Conservation (phyloP, 2,113 vertebrate species). For the Australoheros scitulus region DNA sequence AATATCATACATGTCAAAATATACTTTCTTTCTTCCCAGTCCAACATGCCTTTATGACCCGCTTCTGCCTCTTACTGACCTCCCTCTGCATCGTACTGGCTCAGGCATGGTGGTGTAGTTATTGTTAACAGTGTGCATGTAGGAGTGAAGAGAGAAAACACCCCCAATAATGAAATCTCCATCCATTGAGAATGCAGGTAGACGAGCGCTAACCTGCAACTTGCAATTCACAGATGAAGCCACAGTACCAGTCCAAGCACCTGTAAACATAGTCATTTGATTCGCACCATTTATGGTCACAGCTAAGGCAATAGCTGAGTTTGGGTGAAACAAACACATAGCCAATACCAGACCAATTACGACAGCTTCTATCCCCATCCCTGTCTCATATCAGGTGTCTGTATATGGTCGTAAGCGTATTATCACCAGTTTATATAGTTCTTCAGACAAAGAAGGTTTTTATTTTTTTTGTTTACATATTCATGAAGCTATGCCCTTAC, state of each 20-base stretch:
- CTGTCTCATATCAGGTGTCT: background rate
- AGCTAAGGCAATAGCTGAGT: background rate
- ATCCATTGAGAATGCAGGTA: conserved; percentile 59
- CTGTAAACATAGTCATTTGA: background rate
- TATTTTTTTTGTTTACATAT: too few species aligned
- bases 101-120: conserved; percentile 66
- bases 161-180: conserved; percentile 74
- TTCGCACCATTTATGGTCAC: background rate
- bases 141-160: conserved; percentile 71
- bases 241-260: background rate
- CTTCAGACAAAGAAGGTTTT: too few species aligned
- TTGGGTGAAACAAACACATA: conserved; percentile 21
- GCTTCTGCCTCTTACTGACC: conserved; percentile 56
- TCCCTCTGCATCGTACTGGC: conserved; percentile 64
- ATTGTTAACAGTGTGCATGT: conserved; percentile 37
- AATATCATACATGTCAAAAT: too few species aligned
- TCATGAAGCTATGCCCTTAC: too few species aligned
- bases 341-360: background rate
- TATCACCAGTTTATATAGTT: too few species aligned
- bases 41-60: too few species aligned
- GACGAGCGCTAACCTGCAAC: conserved; percentile 42
- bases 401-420: background rate
- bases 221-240: conserved; percentile 49
- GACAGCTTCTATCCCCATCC: conserved; percentile 10
- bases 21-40: too few species aligned